These are phyloP conservation scores for Notoglanidium macrostoma DNA, from an alignment of 2,797 vertebrate genomes.

Conservation along the genomic window DNA sequence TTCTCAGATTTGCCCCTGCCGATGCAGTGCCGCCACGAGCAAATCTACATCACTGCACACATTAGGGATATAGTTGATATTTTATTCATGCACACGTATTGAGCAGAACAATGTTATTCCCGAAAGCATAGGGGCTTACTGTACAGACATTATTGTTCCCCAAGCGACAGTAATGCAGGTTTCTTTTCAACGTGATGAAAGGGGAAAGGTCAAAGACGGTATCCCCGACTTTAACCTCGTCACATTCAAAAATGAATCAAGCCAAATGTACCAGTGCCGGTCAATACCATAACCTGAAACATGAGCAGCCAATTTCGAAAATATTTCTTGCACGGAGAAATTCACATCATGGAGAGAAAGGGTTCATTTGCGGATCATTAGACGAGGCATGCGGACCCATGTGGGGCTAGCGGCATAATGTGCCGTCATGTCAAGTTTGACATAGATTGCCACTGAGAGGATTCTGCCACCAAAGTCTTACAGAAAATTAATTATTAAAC, in stretches of 20 bases:
- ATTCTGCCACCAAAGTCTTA: constrained; percentile 65
- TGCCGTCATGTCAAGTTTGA: constrained; percentile 65
- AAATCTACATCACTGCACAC: constrained; percentile 28
- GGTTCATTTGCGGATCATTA: constrained; percentile 48
- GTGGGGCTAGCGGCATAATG: constrained; percentile 59
- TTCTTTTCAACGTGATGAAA: not conserved
- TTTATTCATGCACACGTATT: constrained; percentile 52
- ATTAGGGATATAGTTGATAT: constrained; percentile 42
- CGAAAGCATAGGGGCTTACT: constrained; percentile 22
- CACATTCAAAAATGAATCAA: not conserved
- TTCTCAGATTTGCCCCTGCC: constrained; percentile 33
- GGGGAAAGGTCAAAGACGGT: constrained; percentile 10
- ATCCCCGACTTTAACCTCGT: not conserved
- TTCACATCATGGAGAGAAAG: constrained; percentile 49
- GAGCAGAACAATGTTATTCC: constrained; percentile 44
- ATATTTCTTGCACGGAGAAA: not conserved
- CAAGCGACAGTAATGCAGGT: constrained; percentile 16
- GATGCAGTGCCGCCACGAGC: constrained; percentile 33
- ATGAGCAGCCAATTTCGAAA: not conserved
- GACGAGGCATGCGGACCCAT: constrained; percentile 63
- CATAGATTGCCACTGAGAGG: constrained; percentile 64
- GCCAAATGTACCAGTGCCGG: not conserved
- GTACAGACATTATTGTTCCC: constrained; percentile 20
- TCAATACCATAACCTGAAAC: not conserved
- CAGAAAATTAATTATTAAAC: constrained; percentile 78